phyloP scores from a whole-genome alignment of 2,797 vertebrate genomes.

The Gallinago stenura region DNA sequence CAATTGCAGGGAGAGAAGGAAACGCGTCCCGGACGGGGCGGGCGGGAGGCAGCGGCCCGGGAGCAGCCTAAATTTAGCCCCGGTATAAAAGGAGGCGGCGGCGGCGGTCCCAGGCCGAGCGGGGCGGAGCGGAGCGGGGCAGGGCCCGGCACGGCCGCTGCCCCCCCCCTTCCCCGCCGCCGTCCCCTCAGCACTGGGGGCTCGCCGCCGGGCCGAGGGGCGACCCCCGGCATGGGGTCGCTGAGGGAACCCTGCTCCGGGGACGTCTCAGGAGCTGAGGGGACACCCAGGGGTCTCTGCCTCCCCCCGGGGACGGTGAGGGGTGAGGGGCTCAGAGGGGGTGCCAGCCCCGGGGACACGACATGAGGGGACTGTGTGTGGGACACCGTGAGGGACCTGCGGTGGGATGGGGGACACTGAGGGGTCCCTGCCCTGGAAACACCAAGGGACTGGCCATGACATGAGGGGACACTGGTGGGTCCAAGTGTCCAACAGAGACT shows the following conservation, averaged over 20 bases:
- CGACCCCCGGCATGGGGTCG: neutral
- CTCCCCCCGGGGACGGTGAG: neutral
- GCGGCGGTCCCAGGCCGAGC: conserved; percentile 19
- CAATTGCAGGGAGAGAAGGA: conserved; percentile 91
- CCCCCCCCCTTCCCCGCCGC: neutral
- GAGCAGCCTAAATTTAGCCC: conserved; percentile 92
- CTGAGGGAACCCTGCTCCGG: neutral
- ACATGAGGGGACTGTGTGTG: neutral
- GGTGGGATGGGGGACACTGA: neutral
- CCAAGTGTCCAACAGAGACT: neutral
- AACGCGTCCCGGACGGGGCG: conserved; percentile 90
- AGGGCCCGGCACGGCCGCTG: neutral
- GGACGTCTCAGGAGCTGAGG: neutral
- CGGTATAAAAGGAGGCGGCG: conserved; percentile 89
- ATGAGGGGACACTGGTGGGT: neutral
- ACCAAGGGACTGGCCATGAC: accelerated
- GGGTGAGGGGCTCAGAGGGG: neutral
- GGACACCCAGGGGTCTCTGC: neutral
- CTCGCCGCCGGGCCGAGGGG: neutral
- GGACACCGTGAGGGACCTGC: neutral
- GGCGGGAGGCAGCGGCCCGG: conserved; percentile 72
- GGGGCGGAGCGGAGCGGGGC: neutral
- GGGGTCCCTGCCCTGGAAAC: neutral
- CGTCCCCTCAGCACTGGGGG: neutral
- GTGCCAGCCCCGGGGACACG: neutral